phyloP scores from a whole-genome alignment of 1,140 invertebrate genomes.

The Ceratina calcarata region DNA sequence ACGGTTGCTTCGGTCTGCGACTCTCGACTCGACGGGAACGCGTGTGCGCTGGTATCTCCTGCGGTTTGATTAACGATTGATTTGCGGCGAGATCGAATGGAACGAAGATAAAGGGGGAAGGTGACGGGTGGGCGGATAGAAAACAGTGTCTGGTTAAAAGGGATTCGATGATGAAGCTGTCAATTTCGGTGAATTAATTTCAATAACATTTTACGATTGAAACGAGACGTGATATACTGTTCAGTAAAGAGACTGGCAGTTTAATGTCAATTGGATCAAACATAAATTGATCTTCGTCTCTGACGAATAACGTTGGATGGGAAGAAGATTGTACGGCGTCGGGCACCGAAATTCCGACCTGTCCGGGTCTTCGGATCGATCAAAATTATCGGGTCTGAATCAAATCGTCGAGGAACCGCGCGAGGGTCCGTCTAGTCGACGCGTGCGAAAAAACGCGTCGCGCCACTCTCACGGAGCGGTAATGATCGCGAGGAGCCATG shows the following conservation, averaged over 20 bases:
- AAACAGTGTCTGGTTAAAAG: background rate
- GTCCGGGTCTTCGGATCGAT: background rate
- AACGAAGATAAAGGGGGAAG: background rate
- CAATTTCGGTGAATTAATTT: background rate
- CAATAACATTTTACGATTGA: background rate
- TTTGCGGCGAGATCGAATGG: conserved; percentile 27
- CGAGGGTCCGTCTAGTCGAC: conserved; percentile 2
- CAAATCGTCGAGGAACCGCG: too few relatives aligned
- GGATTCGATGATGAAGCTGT: background rate
- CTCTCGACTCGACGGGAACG: conserved; percentile 38
- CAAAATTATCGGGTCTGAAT: conserved; percentile 19
- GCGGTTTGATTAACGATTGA: conserved; percentile 49
- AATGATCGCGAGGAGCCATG: conserved; percentile 60
- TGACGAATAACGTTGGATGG: too few relatives aligned
- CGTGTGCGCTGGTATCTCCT: background rate
- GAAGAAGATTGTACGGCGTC: too few relatives aligned
- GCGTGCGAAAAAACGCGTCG: conserved; percentile 65
- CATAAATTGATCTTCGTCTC: too few relatives aligned
- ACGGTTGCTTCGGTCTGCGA: conserved; percentile 27
- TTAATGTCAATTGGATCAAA: background rate
- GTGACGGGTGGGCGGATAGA: background rate
- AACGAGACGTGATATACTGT: background rate
- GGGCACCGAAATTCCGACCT: background rate
- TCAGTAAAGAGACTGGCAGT: background rate
- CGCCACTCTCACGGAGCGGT: conserved; percentile 61